Base-by-base conservation (phyloP, 2,888 invertebrate genomes). In the Sabatieria punctata region DNA sequence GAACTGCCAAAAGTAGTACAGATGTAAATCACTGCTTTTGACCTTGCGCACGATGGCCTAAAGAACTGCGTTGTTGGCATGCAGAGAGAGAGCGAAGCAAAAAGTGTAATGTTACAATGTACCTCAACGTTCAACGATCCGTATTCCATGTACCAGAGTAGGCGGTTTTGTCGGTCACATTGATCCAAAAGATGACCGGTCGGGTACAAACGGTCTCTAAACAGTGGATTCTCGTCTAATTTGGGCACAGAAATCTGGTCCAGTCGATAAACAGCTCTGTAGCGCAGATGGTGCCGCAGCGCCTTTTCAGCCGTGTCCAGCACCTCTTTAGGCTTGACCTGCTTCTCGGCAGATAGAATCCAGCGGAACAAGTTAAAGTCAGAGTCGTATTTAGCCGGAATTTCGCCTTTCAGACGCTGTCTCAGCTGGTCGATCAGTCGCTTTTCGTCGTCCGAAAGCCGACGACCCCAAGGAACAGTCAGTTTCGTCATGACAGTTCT, bases 351-450 rank as follows among this genome's bases (percentile, higher is more conserved):
- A 30, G 55, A 52, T 50, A 60, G 47, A 3, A 64, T 41, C 52
- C 64, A 63, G 13, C 63, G 63, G 47, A 59, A 63, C 30, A 63
- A 50, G 49, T 63, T 63, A 57, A 64, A 63, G 40, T 63, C 62
- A 15, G 58, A 58, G 52, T 63, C 56, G 52, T 61, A 63, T 57
- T 58, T 41, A 15, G 11, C 2, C 8, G 41, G 49, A 3, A 36
- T 21, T 21, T 38, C 38, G 13, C 15, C 21, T 21, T 25, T 2
- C 11, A 11, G 11, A 11, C 30, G 19, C 4, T 11, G 13, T n/a
- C 43, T 30, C 27, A 47, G 25, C n/a, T 15, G 4, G 4, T 41
- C 27, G 3, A 18, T 26, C 25, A 47, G 26, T 4, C 41, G 40
- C 19, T 30, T 11, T 15, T 30, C 33, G 15, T 33, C 33, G 4